These are phyloP conservation scores for Cryptus viduatorius DNA, from an alignment of 2,888 invertebrate genomes.

Conservation along the genomic window DNA sequence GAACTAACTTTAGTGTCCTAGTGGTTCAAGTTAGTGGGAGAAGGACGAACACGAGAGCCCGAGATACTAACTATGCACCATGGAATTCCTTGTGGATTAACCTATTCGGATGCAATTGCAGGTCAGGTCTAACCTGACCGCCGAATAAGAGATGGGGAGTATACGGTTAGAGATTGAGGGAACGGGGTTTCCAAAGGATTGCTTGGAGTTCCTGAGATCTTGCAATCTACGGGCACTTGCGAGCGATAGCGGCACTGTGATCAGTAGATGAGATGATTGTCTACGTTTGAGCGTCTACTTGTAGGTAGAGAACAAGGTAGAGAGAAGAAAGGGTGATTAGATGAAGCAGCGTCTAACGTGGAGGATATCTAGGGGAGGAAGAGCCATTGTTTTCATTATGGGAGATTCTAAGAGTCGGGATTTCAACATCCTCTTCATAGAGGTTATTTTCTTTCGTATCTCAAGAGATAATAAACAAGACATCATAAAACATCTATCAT, in stretches of 20 bases:
- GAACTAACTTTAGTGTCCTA: conserved; percentile 50
- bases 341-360: not conserved
- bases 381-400: not conserved
- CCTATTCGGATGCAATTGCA: conserved; percentile 58
- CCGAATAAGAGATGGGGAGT: conserved; percentile 16
- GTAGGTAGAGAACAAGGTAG: not conserved
- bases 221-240: conserved; percentile 7
- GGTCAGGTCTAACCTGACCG: conserved; percentile 42
- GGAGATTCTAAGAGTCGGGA: not conserved
- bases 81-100: conserved; percentile 61
- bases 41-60: conserved; percentile 53
- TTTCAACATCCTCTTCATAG: not conserved
- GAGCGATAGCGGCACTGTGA: not conserved
- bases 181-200: conserved; percentile 11
- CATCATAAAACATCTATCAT: not conserved
- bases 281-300: not conserved
- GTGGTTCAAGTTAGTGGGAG: conserved; percentile 28
- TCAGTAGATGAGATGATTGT: conserved; percentile 33
- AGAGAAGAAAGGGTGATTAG: conserved; percentile 1
- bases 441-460: not conserved
- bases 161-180: conserved; percentile 31
- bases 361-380: not conserved
- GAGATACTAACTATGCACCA: conserved; percentile 52
- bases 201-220: conserved; percentile 17
- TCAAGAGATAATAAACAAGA: not conserved